Evolutionary conservation across 2,888 invertebrate species (phyloP), one percentile per base, ranked within the genome.

Genomic region (Apamea sordens): DNA sequence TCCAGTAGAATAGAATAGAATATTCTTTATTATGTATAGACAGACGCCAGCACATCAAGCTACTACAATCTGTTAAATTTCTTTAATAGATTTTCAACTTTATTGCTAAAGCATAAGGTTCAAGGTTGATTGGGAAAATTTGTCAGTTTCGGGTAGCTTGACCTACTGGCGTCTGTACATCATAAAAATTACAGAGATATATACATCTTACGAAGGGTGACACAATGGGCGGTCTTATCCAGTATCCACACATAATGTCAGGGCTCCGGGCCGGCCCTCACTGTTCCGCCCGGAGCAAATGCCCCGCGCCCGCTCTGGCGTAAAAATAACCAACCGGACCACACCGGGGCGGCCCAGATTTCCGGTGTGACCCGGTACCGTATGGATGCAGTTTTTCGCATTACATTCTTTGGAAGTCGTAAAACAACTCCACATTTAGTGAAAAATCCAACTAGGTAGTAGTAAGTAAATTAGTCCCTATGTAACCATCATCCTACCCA

Each of bases 261-360:
- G 32, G 59, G 32, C 21, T 69, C 81, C 28, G 24, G 36, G 36
- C n/a, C 11, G n/a, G 36, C 36, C 5, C 28, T 47, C 47, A 64
- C 32, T 13, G 36, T 28, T 56, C 21, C 28, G 24, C 6, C 53
- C 24, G 53, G 63, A 44, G 18, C 24, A 21, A 41, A 32, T 2
- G 3, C 32, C 32, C 32, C 32, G 32, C 32, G 32, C 32, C 32
- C 32, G 41, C 71, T 65, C 64, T 18, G 44, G 13, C 21, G 18
- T 79, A 79, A 80, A 71, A 64, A 65, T 81, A 79, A 56, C 36
- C 4, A 44, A 21, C 61, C 21, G 50, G 10, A 32, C 4, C 32
- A 15, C 50, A 15, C 50, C 32, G 50, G 10, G 32, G n/a, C 36
- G n/a, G 18, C 28, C 28, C 4, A 28, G 64, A 24, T 28, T 71